A percentile compares a stretch with the other conserved stretches of the same genome.
Conservation (phyloP, 2,113 vertebrate genomes). For the Delphinus delphis region DNA sequence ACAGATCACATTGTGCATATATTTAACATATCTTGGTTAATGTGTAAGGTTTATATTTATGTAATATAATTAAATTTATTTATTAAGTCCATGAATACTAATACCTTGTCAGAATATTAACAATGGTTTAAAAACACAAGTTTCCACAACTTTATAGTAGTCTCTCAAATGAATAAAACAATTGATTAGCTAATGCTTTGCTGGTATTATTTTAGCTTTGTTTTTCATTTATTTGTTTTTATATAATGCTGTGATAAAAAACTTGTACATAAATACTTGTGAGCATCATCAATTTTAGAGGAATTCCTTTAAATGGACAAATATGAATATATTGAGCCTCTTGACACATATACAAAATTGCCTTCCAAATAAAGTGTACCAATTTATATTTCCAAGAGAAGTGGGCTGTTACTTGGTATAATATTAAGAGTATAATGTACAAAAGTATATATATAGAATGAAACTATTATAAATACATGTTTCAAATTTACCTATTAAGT, state of each 20-base stretch:
- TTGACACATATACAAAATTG: not conserved
- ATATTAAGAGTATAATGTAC: not conserved
- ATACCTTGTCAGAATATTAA: not conserved
- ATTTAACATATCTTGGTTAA: not conserved
- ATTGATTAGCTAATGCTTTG: not conserved
- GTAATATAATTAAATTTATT: not conserved
- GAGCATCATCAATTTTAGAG: slow-evolving; percentile 1
- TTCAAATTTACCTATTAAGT: not conserved
- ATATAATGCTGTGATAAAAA: not conserved
- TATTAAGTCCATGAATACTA: not conserved
- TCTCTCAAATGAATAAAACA: not conserved
- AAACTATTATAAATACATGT: not conserved
- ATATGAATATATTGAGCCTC: not conserved
- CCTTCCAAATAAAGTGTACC: not conserved
- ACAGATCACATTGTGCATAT: not conserved
- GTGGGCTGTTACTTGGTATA: not conserved
- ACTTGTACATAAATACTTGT: not conserved
- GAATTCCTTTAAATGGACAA: not conserved
- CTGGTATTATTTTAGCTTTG: not conserved
- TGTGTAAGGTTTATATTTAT: not conserved
- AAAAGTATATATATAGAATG: not conserved
- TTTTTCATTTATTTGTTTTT: slow-evolving; percentile 3
- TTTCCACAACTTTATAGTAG: not conserved
- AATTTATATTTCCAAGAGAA: slow-evolving; percentile 27
- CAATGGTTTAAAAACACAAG: not conserved